phyloP scores from a whole-genome alignment of 1,140 invertebrate species.

The Polypedilum pembai region DNA sequence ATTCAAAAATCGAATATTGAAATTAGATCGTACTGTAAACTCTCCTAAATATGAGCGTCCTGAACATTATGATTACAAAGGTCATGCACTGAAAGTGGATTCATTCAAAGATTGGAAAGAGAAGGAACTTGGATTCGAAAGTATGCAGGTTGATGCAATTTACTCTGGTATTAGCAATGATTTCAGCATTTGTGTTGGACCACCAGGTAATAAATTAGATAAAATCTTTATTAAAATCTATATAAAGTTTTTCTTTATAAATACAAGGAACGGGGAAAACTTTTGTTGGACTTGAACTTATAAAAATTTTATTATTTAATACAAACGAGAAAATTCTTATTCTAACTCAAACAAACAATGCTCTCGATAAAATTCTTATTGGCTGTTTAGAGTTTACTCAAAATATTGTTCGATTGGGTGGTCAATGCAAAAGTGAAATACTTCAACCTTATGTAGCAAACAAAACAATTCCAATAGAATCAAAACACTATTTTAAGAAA shows the following conservation, averaged over 20 bases:
- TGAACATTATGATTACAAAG: slow-evolving; percentile 32
- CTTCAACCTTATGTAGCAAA: slow-evolving; percentile 40
- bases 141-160: slow-evolving; percentile 53
- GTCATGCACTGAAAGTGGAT: not conserved
- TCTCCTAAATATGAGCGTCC: slow-evolving; percentile 32
- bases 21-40: slow-evolving; percentile 32
- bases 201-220: too few relatives aligned
- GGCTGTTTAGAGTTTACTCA: slow-evolving; percentile 51
- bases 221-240: too few relatives aligned
- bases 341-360: slow-evolving; percentile 81
- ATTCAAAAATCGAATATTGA: slow-evolving; percentile 45
- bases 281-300: slow-evolving; percentile 60
- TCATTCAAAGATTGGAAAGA: slow-evolving; percentile 38
- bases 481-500: not conserved
- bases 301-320: slow-evolving; percentile 52
- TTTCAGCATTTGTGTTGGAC: slow-evolving; percentile 69
- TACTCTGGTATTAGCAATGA: slow-evolving; percentile 52
- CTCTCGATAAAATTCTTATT: slow-evolving; percentile 82
- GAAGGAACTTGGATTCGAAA: slow-evolving; percentile 47
- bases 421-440: slow-evolving; percentile 54
- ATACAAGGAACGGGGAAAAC: slow-evolving; percentile 74
- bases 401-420: slow-evolving; percentile 63
- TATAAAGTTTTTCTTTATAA: too few relatives aligned
- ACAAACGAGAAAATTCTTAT: slow-evolving; percentile 56
- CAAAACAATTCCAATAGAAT: not conserved